A percentile compares a stretch with the other conserved stretches of the same genome.
Evolutionary conservation across 2,888 invertebrate genomes (phyloP).

Genomic region (Morpho helenor): DNA sequence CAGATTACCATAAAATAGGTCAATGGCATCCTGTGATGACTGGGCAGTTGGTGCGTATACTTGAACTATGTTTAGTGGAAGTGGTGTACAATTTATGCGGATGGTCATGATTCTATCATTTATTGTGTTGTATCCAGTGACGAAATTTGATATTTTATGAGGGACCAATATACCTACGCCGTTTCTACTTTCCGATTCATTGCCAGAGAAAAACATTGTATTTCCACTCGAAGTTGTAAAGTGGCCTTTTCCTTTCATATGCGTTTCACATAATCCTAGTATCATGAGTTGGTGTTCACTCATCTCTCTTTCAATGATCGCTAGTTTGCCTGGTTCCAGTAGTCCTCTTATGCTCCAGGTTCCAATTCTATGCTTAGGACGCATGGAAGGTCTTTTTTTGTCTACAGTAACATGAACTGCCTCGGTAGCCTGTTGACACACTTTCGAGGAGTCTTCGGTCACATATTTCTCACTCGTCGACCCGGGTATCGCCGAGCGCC

Average conservation of each 20-base stretch:
- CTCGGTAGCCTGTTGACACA: too few relatives aligned
- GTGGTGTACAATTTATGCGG: background rate
- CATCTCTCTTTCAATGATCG: constrained; percentile 11
- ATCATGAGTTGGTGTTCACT: background rate
- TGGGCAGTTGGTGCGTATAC: background rate
- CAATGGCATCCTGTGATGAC: background rate
- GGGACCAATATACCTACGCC: constrained; percentile 20
- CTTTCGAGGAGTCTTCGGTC: too few relatives aligned
- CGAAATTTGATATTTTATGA: constrained; percentile 3
- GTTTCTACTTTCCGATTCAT: constrained; percentile 13
- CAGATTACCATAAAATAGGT: background rate
- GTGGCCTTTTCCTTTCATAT: constrained; percentile 11
- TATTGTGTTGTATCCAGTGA: constrained; percentile 4
- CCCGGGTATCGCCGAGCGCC: too few relatives aligned
- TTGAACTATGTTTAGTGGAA: background rate
- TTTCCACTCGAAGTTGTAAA: constrained; percentile 3
- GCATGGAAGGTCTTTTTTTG: too few relatives aligned
- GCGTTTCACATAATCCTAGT: constrained; percentile 6
- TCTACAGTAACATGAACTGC: too few relatives aligned
- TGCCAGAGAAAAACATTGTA: constrained; percentile 17
- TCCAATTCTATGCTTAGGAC: background rate
- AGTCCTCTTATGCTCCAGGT: constrained; percentile 13
- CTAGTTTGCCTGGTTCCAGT: constrained; percentile 11
- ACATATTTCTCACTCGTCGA: too few relatives aligned
- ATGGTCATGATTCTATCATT: background rate